phyloP scores from a whole-genome alignment of 2,113 vertebrate genomes.

The Psammodynastes pulverulentus region DNA sequence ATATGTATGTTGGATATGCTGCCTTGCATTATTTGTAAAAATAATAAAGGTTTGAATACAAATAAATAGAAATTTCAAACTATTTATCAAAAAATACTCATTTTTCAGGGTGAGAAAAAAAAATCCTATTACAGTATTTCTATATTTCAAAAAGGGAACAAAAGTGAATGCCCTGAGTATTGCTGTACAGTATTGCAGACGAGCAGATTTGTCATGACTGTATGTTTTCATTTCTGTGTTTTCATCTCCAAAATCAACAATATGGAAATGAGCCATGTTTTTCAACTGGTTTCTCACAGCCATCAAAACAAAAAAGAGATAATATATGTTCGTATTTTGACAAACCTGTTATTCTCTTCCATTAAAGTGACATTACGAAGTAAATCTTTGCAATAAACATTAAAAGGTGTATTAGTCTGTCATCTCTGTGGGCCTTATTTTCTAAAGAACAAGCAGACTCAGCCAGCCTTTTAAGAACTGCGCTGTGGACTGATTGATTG shows the following conservation, averaged over 20 bases:
- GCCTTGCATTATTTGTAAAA: not conserved
- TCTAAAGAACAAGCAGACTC: conserved; percentile 35
- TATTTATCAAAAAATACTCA: not conserved
- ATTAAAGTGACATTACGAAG: conserved; percentile 62
- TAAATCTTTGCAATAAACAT: not conserved
- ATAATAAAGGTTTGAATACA: not conserved
- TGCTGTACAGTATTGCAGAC: not conserved
- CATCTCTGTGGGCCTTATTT: conserved; percentile 42
- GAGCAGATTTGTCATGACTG: not conserved
- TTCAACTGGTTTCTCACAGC: conserved; percentile 31
- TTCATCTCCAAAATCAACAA: not conserved
- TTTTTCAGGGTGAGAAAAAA: not conserved
- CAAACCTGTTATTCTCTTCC: conserved; percentile 51
- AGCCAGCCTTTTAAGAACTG: conserved; percentile 60
- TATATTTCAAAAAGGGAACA: not conserved
- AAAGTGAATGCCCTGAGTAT: not conserved
- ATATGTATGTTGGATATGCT: not conserved
- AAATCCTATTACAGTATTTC: not conserved
- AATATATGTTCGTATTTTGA: conserved; percentile 28
- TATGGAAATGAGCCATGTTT: not conserved
- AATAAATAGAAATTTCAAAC: not conserved
- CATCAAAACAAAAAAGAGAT: conserved; percentile 38
- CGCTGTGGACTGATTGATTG: conserved; percentile 65
- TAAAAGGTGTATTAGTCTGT: not conserved
- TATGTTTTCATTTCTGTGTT: not conserved